Evolutionary conservation across 2,888 invertebrate species (phyloP), one percentile per base, ranked within the genome.

Genomic region (Entomobrya multifasciata): DNA sequence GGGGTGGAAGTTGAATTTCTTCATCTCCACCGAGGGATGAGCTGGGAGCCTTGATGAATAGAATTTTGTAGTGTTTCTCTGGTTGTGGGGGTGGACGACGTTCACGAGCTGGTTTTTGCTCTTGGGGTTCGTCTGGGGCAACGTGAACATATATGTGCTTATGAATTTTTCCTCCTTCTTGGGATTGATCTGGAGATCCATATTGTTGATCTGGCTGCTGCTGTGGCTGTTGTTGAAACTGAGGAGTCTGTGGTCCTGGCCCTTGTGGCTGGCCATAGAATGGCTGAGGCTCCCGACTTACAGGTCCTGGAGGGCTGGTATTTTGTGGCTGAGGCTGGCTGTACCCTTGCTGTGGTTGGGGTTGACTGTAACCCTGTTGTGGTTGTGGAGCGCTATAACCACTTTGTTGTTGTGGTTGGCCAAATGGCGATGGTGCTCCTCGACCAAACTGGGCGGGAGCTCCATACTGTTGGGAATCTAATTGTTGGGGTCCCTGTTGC

Each of bases 131-230:
- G 88, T 94, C 93, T 0, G 96, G 96, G 1, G 94, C 93, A 20
- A 86, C 97, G 92, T 97, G 97, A 22, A 97, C 97, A 93, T 97
- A 97, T 17, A 97, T 97, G 92, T 97, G 97, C 92, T 97, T 97
- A 93, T 97, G 97, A 77, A 97, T 95, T 47, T 96, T 95, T 82
- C 96, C 95, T 86, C 95, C 95, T 91, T 95, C 95, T 80, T 96
- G 95, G 86, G 95, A 95, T 91, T 95, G 95, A 88, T 94, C 93
- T 0, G 96, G 96, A 0, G 93, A 93, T 5, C 93, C 93, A 89
- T 93, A 93, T 15, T 55, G 55, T 65, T 65, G 55, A 22, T 86
- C 81, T 62, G 30, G 79, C 52, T 77, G 83, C 79, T 22, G 52
- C 10, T 60, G 60, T 4, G 27, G 82, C 47, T 80, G 92, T 91